A percentile compares a stretch with the other conserved stretches of the same genome.
These are phyloP conservation scores for Cepaea nemoralis DNA, from an alignment of 1,140 invertebrate genomes.

Conservation along the genomic window DNA sequence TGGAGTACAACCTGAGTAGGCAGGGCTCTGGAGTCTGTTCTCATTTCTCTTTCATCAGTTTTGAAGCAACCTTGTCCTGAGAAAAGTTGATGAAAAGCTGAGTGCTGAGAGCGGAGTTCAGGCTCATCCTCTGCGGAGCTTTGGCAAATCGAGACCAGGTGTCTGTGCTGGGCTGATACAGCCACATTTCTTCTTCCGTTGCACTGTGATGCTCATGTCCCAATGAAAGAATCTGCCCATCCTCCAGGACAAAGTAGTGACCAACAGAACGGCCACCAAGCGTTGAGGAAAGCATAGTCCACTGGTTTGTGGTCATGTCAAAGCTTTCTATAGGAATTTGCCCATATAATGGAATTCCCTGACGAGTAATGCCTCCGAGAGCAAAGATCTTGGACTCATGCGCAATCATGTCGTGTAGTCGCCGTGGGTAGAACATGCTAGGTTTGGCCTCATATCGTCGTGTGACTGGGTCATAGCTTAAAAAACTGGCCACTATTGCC, in stretches of 20 bases:
- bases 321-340: slow-evolving; percentile 70
- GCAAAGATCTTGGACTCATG: slow-evolving; percentile 63
- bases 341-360: slow-evolving; percentile 62
- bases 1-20: no score
- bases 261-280: slow-evolving; percentile 69
- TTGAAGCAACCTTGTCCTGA: slow-evolving; percentile 67
- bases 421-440: slow-evolving; percentile 68
- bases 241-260: slow-evolving; percentile 65
- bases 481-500: slow-evolving; percentile 63
- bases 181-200: slow-evolving; percentile 70
- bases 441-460: slow-evolving; percentile 62
- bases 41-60: slow-evolving; percentile 60
- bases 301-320: slow-evolving; percentile 63
- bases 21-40: no score
- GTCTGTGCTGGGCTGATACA: slow-evolving; percentile 61
- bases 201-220: slow-evolving; percentile 69
- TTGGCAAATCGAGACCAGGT: slow-evolving; percentile 66
- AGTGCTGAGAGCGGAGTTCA: slow-evolving; percentile 64
- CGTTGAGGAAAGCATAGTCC: slow-evolving; percentile 68
- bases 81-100: slow-evolving; percentile 66
- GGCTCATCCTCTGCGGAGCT: slow-evolving; percentile 65
- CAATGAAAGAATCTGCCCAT: slow-evolving; percentile 64
- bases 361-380: slow-evolving; percentile 67
- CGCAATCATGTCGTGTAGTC: slow-evolving; percentile 69
- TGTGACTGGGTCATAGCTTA: slow-evolving; percentile 58